phyloP scores from a whole-genome alignment of 2,888 invertebrate genomes.

The Lacanobia wlatinum region DNA sequence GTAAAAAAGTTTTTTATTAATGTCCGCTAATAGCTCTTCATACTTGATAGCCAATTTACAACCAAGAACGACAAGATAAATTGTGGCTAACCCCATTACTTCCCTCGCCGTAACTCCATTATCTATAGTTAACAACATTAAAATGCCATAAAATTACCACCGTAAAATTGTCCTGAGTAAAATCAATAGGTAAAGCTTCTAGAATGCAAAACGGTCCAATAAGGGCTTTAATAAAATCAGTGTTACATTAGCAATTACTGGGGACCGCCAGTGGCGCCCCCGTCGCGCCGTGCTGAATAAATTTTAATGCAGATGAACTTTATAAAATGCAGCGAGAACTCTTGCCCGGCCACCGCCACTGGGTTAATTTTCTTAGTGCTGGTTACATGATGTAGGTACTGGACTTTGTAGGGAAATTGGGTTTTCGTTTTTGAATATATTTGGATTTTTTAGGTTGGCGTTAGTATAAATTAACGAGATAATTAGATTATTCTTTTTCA shows the following conservation, averaged over 20 bases:
- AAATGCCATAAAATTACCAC: constrained; percentile 17
- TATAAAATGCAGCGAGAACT: constrained; percentile 62
- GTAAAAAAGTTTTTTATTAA: no score
- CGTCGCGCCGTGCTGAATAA: constrained; percentile 52
- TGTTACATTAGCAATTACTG: constrained; percentile 63
- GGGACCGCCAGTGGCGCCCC: constrained; percentile 49
- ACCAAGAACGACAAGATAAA: neutral
- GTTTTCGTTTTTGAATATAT: neutral
- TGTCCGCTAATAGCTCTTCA: neutral
- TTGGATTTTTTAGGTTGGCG: neutral
- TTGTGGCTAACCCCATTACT: constrained; percentile 2
- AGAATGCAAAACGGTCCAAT: constrained; percentile 57
- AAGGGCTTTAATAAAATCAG: constrained; percentile 62
- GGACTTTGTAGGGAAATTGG: constrained; percentile 20
- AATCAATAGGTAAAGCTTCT: constrained; percentile 51
- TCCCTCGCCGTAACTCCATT: neutral
- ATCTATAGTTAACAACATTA: constrained; percentile 25
- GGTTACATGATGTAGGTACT: constrained; percentile 29
- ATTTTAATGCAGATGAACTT: constrained; percentile 66
- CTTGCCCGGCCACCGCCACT: constrained; percentile 5
- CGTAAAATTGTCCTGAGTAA: constrained; percentile 21
- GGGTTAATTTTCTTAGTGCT: constrained; percentile 52
- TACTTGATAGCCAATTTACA: neutral
- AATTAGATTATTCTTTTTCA: no score
- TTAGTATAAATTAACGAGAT: no score